Conservation (phyloP, 2,888 invertebrate genomes). For the Lomographa bimaculata region DNA sequence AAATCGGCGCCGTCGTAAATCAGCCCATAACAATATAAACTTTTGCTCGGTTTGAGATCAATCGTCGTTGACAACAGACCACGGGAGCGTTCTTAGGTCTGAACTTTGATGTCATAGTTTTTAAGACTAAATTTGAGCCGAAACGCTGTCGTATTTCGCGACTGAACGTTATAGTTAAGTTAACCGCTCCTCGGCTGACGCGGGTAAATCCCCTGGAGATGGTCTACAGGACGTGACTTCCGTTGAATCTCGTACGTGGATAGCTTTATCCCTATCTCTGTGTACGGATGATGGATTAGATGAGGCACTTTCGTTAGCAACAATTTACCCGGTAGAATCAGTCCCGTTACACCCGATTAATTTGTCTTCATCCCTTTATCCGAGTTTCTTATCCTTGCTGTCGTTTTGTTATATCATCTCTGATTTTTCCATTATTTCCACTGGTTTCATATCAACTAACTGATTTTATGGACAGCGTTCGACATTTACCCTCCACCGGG, state of each 20-base stretch:
- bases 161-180: conserved; percentile 23
- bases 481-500: conserved; percentile 31
- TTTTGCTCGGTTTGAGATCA: conserved; percentile 23
- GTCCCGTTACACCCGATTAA: conserved; percentile 7
- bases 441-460: conserved; percentile 5
- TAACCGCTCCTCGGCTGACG: conserved; percentile 46
- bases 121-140: conserved; percentile 8
- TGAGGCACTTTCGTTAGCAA: conserved; percentile 7
- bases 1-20: conserved; percentile 39
- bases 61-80: conserved; percentile 18
- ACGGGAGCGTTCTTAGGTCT: conserved; percentile 10
- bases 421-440: background rate
- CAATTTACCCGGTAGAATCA: conserved; percentile 11
- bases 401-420: background rate
- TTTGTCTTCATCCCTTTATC: conserved; percentile 2
- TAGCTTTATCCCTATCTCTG: conserved; percentile 29
- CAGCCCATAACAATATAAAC: conserved; percentile 38
- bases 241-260: conserved; percentile 26
- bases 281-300: conserved; percentile 29
- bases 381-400: background rate
- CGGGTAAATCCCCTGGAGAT: conserved; percentile 49
- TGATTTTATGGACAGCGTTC: conserved; percentile 5
- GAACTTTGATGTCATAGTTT: conserved; percentile 8
- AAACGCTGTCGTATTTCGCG: conserved; percentile 4
- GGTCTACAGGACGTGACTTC: conserved; percentile 39